Base-by-base conservation (phyloP, 2,888 invertebrate species). In the Lepas anatifera region DNA sequence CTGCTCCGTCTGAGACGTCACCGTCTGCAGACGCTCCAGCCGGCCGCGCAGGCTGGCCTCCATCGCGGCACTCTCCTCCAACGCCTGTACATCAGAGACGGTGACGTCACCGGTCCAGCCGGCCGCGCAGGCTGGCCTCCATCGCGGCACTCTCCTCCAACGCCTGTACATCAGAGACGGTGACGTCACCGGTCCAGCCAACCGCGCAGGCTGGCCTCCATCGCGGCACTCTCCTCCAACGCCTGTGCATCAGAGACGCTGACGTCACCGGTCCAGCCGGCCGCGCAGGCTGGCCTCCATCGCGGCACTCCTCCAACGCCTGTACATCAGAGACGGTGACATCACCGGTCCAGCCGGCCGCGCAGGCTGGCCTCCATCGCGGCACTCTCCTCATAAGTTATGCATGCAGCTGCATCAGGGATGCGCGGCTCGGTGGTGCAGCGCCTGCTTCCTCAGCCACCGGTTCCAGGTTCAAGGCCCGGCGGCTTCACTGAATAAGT, bases 351-450 rank as follows among this genome's bases (percentile, higher is more conserved):
- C 58, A 58, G 32, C 58, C 22, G 58, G 58, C 22, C 32, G 8
- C 58, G 87, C 80, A 88, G 87, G n/a, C 88, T 87, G 0, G 83
- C 78, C 11, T 87, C 84, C 85, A 86, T 88, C 79, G 84, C 84
- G 52, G 81, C 80, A 76, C 86, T 84, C 69, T 85, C 80, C 74
- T 82, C 82, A 71, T 81, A 46, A 11, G 43, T 46, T 16, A 11
- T 4, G 16, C n/a, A 81, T 71, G 85, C 85, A 76, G 87, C 85
- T 72, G 85, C 83, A 74, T 86, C 75, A 88, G 75, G 0, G 86
- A 80, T 78, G 22, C 8, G n/a, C 4, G 7, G 7, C 25, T 50
- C 48, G 82, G 18, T 85, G 83, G 75, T 88, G 32, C 58, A 58
- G 32, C 58, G n/a, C n/a, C n/a, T n/a, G n/a, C n/a, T n/a, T n/a